Conservation (phyloP, 1,140 invertebrate genomes). For the Penaeus japonicus region DNA sequence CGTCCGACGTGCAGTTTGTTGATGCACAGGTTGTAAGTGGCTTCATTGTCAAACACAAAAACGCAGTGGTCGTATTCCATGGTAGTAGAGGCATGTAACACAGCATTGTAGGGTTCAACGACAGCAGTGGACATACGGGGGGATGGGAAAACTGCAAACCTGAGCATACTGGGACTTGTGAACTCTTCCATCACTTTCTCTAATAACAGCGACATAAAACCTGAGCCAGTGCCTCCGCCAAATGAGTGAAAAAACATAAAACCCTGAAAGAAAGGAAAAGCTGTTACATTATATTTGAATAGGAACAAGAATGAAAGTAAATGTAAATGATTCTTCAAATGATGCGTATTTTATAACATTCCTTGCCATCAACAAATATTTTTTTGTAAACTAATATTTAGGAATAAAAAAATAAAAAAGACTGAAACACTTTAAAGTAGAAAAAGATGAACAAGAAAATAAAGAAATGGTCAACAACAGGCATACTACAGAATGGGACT, state of each 20-base stretch:
- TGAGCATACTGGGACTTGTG: conserved; percentile 66
- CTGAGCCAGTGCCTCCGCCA: conserved; percentile 52
- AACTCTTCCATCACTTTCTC: conserved; percentile 66
- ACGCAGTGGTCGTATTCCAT: conserved; percentile 75
- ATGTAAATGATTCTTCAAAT: too few relatives aligned
- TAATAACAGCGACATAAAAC: conserved; percentile 67
- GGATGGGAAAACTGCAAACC: conserved; percentile 55
- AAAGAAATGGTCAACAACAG: too few relatives aligned
- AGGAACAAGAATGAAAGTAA: not conserved
- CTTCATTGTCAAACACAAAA: conserved; percentile 77
- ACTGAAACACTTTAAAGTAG: too few relatives aligned
- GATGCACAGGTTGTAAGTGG: conserved; percentile 76
- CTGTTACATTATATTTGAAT: not conserved
- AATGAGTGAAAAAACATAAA: conserved; percentile 36
- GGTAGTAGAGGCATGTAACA: conserved; percentile 75
- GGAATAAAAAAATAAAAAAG: too few relatives aligned
- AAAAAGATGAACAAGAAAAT: too few relatives aligned
- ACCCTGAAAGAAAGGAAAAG: conserved; percentile 7
- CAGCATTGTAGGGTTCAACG: conserved; percentile 76
- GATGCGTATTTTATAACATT: too few relatives aligned
- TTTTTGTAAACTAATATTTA: too few relatives aligned
- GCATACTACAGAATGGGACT: too few relatives aligned
- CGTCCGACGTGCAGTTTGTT: conserved; percentile 71
- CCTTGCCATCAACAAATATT: too few relatives aligned
- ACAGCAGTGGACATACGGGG: conserved; percentile 73